These are phyloP conservation scores for Grammomys surdaster DNA, from an alignment of 2,113 vertebrate genomes.

Conservation along the genomic window DNA sequence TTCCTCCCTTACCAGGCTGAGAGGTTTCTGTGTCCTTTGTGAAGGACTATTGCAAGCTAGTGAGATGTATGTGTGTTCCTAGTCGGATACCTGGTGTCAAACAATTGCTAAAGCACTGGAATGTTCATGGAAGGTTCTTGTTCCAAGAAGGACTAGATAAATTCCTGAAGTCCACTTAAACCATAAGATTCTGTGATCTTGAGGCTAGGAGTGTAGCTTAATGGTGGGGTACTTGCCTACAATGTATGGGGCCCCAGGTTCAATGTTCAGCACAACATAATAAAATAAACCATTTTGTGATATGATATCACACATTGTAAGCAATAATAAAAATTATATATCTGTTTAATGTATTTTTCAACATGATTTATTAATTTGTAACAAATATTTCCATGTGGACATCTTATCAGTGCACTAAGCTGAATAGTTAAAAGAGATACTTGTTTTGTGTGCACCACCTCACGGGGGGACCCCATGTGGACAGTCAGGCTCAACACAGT, in stretches of 20 bases:
- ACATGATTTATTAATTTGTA: slow-evolving; percentile 13
- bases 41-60: neutral
- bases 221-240: neutral
- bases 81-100: neutral
- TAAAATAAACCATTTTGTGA: neutral
- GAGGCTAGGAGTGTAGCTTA: neutral
- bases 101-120: neutral
- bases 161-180: neutral
- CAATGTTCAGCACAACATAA: neutral
- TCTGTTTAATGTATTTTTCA: slow-evolving; percentile 25
- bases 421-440: neutral
- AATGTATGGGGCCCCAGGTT: neutral
- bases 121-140: neutral
- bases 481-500: neutral
- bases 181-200: neutral
- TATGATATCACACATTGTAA: neutral
- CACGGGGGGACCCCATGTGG: neutral
- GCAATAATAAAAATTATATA: neutral
- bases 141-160: neutral
- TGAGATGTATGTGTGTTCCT: neutral
- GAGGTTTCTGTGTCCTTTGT: neutral
- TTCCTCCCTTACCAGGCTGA: neutral
- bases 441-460: neutral
- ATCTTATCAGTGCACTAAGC: neutral
- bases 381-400: neutral